A percentile compares a stretch with the other conserved stretches of the same genome.
These are phyloP conservation scores for Rhopalosiphum maidis DNA, from an alignment of 1,140 invertebrate species.

Conservation along the genomic window DNA sequence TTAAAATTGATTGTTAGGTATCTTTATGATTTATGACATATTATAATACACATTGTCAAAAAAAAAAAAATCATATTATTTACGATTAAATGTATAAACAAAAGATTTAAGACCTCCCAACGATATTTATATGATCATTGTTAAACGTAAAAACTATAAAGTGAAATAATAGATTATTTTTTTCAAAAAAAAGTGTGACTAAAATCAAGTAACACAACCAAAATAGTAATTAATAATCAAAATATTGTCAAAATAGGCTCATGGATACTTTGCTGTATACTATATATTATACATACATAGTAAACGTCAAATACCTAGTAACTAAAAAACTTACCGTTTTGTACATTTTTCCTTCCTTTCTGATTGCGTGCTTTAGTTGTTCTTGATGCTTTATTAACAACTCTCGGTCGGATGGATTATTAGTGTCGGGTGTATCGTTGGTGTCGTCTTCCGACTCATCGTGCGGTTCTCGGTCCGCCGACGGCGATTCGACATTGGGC, in stretches of 20 bases:
- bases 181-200: neutral
- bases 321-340: slow-evolving; percentile 46
- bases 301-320: neutral
- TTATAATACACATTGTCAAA: too few relatives aligned
- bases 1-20: too few relatives aligned
- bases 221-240: neutral
- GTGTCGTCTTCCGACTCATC: neutral
- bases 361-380: neutral
- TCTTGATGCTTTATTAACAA: neutral
- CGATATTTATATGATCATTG: too few relatives aligned
- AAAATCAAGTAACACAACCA: neutral
- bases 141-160: too few relatives aligned
- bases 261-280: neutral
- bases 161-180: too few relatives aligned
- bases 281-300: too few relatives aligned
- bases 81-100: too few relatives aligned
- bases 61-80: too few relatives aligned
- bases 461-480: neutral
- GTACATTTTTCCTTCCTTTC: slow-evolving; percentile 47
- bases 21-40: too few relatives aligned
- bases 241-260: neutral
- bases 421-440: neutral
- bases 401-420: too few relatives aligned
- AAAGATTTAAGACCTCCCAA: too few relatives aligned
- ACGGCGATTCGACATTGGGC: neutral